A percentile compares a stretch with the other conserved stretches of the same genome.
phyloP scores from a whole-genome alignment of 2,797 vertebrate species.

The Megaceryle alcyon region DNA sequence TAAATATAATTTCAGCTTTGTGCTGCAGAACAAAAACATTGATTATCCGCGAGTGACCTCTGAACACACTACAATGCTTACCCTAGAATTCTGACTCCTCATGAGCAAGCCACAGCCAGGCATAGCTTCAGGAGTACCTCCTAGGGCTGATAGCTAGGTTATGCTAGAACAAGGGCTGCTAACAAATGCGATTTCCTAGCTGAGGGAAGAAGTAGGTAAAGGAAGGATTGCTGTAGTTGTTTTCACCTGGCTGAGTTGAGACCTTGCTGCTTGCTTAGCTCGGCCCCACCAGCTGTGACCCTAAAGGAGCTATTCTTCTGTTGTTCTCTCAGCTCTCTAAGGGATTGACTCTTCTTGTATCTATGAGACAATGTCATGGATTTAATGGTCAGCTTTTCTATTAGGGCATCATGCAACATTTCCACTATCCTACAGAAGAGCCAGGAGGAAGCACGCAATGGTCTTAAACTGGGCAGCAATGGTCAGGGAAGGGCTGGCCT shows the following conservation, averaged over 20 bases:
- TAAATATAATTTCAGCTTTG: neutral
- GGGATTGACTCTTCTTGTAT: neutral
- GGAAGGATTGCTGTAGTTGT: neutral
- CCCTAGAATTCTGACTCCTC: neutral
- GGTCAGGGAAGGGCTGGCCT: neutral
- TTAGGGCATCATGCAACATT: neutral
- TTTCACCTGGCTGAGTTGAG: neutral
- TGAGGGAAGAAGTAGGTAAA: neutral
- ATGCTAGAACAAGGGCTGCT: neutral
- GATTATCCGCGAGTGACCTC: neutral
- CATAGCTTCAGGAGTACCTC: neutral
- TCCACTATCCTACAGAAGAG: neutral
- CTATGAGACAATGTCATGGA: neutral
- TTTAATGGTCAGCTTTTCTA: neutral
- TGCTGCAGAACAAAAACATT: neutral
- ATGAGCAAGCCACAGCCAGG: neutral
- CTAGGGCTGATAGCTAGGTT: neutral
- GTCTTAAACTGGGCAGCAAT: neutral
- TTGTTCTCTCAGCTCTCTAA: neutral
- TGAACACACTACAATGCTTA: neutral
- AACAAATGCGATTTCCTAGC: neutral
- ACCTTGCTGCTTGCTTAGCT: neutral
- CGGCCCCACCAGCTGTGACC: neutral
- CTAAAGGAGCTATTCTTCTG: neutral
- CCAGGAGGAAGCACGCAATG: neutral